Base-by-base conservation (phyloP, 2,113 vertebrate genomes). In the Calidris pugnax region DNA sequence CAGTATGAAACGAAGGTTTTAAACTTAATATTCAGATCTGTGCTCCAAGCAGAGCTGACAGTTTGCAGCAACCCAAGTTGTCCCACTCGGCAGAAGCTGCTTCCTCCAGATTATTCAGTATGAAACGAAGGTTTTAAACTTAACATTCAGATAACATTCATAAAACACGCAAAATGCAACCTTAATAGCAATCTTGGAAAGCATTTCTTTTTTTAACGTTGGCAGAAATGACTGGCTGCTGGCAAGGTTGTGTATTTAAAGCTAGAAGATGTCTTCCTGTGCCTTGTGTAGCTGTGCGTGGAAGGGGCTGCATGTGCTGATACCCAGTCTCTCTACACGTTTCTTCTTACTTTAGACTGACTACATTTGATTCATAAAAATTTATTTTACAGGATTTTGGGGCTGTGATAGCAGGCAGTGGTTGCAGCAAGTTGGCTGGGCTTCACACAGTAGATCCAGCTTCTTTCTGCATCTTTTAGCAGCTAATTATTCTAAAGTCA, bases 401-500 rank as follows among this genome's bases (percentile, higher is more conserved):
- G 57, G 28, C 64, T 87, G 63, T 74, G 59, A 50, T 68, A 89
- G 71, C 72, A 80, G 74, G 87, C 80, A 76, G 56, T 3, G 2
- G 30, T 77, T 62, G 64, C 67, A 75, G 35, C 80, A 56, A 85
- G 35, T 75, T 79, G 60, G 8, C 63, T 82, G 74, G 53, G 53
- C 68, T 94, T 93, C 45, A 62, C 20, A 17, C 12, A 3, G 67
- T 75, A 77, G 66, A 87, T 86, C 67, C 76, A 68, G 22, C 37
- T 93, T 89, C 64, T 60, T 96, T 94, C 80, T 92, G 72, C 57
- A 68, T 90, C 84, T 91, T 86, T 64, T 87, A 74, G 50, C 88
- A 94, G 68, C 71, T 96, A 78, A 85, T 96, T 93, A 79, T 92
- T 87, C 66, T 74, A 39, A 69, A 95, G 77, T 95, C 89, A 93